Percentiles rank a stretch among this genome's conserved stretches.
Conservation (phyloP, 2,113 vertebrate genomes). For the Prionailurus viverrinus region DNA sequence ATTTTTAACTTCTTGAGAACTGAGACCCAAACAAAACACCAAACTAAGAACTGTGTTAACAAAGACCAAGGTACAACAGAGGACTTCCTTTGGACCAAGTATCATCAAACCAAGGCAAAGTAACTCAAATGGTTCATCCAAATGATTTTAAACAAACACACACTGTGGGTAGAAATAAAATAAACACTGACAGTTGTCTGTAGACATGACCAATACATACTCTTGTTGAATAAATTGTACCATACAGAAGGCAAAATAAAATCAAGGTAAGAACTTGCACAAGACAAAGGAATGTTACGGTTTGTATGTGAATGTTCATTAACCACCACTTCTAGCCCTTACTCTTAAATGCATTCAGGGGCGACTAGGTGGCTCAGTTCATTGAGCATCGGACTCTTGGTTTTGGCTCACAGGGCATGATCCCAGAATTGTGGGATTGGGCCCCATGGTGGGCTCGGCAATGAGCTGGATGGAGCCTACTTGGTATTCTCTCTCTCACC, state of each 20-base stretch:
- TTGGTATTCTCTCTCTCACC: too few species aligned
- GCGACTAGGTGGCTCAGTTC: too few species aligned
- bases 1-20: constrained; percentile 11
- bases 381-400: too few species aligned
- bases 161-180: background rate
- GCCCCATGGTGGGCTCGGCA: too few species aligned
- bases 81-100: background rate
- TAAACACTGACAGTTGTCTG: background rate
- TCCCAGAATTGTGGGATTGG: too few species aligned
- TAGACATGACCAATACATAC: background rate
- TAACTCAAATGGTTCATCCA: background rate
- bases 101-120: background rate
- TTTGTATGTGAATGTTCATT: background rate
- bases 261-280: background rate
- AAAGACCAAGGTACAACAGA: background rate
- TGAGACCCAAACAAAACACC: background rate
- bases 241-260: background rate
- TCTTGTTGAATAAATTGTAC: background rate
- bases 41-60: background rate
- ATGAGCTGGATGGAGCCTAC: too few species aligned
- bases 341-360: background rate
- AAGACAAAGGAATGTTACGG: background rate
- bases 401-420: too few species aligned
- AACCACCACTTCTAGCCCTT: background rate
- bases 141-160: background rate